These are phyloP conservation scores for Xyrichtys novacula DNA, from an alignment of 2,797 vertebrate genomes.

Conservation along the genomic window DNA sequence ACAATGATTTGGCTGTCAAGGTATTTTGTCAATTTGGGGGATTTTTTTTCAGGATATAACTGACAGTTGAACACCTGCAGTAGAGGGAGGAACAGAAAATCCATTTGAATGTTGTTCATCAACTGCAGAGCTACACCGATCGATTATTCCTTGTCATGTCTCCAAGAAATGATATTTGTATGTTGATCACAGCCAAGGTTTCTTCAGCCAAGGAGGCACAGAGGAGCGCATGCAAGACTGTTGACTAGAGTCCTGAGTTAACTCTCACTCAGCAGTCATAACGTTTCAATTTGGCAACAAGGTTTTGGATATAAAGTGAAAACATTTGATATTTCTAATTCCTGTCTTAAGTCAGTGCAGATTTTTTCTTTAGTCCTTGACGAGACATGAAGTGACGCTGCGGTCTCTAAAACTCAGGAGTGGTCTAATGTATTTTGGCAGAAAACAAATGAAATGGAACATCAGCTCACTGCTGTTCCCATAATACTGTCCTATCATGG, in stretches of 20 bases:
- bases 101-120: too few relatives aligned
- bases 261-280: neutral
- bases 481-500: neutral
- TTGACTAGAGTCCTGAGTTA: neutral
- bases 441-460: neutral
- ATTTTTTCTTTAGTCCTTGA: neutral
- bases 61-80: too few relatives aligned
- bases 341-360: neutral
- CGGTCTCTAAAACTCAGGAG: neutral
- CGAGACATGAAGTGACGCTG: neutral
- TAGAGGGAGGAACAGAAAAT: too few relatives aligned
- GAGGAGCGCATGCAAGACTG: neutral
- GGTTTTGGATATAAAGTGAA: neutral
- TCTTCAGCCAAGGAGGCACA: neutral
- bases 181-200: neutral
- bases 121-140: too few relatives aligned
- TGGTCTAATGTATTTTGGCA: neutral
- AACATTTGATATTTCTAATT: neutral
- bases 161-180: too few relatives aligned
- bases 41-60: too few relatives aligned
- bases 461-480: constrained; percentile 1
- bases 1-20: too few relatives aligned
- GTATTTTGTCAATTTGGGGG: too few relatives aligned
- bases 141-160: too few relatives aligned
- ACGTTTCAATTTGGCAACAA: neutral